Base-by-base conservation (phyloP, 2,888 invertebrate genomes). In the Napeogenes sylphis region DNA sequence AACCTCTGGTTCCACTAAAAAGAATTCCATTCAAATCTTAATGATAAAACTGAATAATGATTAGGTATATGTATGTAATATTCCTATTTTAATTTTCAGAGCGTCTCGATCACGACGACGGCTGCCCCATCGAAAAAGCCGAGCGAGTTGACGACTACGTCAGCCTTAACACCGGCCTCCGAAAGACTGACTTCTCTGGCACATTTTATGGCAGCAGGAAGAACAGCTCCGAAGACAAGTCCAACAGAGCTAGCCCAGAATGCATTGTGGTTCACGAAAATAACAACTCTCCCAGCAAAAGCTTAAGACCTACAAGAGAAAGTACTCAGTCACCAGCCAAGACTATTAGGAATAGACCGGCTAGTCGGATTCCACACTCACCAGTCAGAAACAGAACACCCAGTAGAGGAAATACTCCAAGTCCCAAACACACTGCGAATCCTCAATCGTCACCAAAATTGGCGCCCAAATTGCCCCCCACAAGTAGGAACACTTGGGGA, bases 401-500 rank as follows among this genome's bases (percentile, higher is more conserved):
- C 45, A 80, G 81, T 73, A 76, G 88, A 68, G 85, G 82, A 0
- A 85, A 87, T 69, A 88, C 91, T 3, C 91, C 92, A 56, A 91
- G 85, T 69, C 83, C 89, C 0, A 90, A 89, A 67, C 90, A 89
- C 70, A 76, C 75, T 51, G 69, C 83, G 33, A 76, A 76, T 71
- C 75, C 83, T 4, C 85, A 87, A 70, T 86, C 91, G 35, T 91
- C 92, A 62, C 85, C 84, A 4, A 90, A 90, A 74, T 67, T 85
- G 38, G 82, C 83, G 0, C 84, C 84, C 0, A 85, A 86, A 68
- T 70, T 89, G n/a, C 90, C 90, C 3, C 88, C 87, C 0, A 81
- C 87, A 54, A 76, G 92, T 2, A 92, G 93, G 61, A 94, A 94
- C 71, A 96, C 95, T 0, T 96, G 95, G 95, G 94, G 93, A 67